Percentiles rank a stretch among this genome's conserved stretches.
phyloP scores from a whole-genome alignment of 2,797 vertebrate species.

The Diceros bicornis region DNA sequence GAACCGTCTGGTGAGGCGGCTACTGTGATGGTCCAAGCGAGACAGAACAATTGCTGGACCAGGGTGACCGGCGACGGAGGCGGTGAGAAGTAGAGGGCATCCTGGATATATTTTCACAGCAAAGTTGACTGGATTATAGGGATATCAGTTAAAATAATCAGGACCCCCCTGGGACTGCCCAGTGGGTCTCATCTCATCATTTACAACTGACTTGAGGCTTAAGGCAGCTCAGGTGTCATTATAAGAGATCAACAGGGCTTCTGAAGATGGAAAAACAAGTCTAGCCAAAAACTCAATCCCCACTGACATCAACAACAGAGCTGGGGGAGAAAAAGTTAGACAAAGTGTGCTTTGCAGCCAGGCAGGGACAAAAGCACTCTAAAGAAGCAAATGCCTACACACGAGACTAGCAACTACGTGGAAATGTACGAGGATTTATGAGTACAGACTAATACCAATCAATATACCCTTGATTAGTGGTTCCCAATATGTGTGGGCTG shows the following conservation, averaged over 20 bases:
- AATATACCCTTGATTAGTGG: background rate
- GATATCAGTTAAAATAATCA: background rate
- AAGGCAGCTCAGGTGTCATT: background rate
- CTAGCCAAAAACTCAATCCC: too few species aligned
- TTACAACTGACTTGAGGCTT: background rate
- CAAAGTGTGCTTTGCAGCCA: background rate
- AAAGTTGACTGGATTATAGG: background rate
- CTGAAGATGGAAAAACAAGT: background rate
- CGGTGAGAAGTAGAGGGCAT: background rate
- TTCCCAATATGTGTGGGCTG: background rate
- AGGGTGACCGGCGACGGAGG: fast-evolving
- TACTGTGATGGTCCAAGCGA: background rate
- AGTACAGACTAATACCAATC: background rate
- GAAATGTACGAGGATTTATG: background rate
- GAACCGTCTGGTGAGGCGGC: background rate
- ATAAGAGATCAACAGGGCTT: background rate
- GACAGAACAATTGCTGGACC: background rate
- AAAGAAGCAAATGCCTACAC: background rate
- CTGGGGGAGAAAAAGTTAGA: background rate
- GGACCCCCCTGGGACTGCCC: background rate
- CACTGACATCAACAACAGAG: background rate
- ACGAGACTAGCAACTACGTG: background rate
- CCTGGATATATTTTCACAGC: background rate
- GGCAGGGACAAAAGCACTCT: background rate
- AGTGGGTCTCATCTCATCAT: background rate